Conservation (phyloP, 2,797 vertebrate genomes). For the Botia kubotai region DNA sequence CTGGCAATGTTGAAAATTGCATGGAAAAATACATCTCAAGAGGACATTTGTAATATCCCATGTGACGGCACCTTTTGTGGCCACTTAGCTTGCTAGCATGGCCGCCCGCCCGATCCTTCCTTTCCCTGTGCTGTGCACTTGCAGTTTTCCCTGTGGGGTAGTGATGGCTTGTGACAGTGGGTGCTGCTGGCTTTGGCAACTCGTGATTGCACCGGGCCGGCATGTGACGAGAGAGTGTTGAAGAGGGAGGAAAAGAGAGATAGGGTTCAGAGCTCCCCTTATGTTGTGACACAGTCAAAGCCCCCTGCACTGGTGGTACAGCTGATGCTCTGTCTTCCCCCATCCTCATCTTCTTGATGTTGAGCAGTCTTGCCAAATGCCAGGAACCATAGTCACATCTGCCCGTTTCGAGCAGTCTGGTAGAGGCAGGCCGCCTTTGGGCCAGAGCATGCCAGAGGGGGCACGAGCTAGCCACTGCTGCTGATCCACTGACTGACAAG, state of each 20-base stretch:
- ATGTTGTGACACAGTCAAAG: slow-evolving; percentile 60
- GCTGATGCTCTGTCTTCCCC: slow-evolving; percentile 97
- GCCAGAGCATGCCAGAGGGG: slow-evolving; percentile 77
- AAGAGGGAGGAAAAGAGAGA: slow-evolving; percentile 33
- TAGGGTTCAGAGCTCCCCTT: slow-evolving; percentile 38
- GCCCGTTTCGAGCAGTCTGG: slow-evolving; percentile 83
- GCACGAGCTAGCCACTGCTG: slow-evolving; percentile 70
- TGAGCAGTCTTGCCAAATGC: slow-evolving; percentile 98
- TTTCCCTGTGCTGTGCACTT: slow-evolving; percentile 67
- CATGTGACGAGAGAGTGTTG: slow-evolving; percentile 33
- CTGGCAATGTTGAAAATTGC: slow-evolving; percentile 33
- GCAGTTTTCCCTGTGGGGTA: slow-evolving; percentile 63
- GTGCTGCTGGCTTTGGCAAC: slow-evolving; percentile 45
- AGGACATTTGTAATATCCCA: slow-evolving; percentile 44
- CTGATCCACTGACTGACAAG: slow-evolving; percentile 76
- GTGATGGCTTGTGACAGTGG: slow-evolving; percentile 66
- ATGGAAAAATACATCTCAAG: slow-evolving; percentile 47
- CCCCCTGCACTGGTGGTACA: slow-evolving; percentile 69
- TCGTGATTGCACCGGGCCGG: slow-evolving; percentile 27
- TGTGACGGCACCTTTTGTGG: slow-evolving; percentile 44
- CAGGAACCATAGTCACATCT: slow-evolving; percentile 98
- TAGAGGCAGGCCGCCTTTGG: slow-evolving; percentile 65
- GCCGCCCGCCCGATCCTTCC: slow-evolving; percentile 22
- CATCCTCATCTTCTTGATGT: slow-evolving; percentile 92
- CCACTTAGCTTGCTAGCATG: slow-evolving; percentile 47